Evolutionary conservation across 2,797 vertebrate genomes (phyloP).

Genomic region (Pygocentrus nattereri): DNA sequence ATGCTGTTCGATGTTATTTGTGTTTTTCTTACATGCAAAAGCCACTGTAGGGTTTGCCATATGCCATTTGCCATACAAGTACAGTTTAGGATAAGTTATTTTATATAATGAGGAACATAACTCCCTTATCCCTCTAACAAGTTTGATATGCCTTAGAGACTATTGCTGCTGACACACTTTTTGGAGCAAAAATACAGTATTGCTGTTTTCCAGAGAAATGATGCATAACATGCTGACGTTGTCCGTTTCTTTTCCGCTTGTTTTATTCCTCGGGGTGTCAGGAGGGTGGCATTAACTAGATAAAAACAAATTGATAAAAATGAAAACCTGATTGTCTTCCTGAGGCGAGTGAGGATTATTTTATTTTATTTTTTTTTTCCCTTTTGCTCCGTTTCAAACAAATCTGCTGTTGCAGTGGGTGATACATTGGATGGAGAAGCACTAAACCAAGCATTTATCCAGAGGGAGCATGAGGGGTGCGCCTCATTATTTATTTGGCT

Average conservation of each 20-base stretch:
- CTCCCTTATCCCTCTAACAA: slow-evolving; percentile 27
- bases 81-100: background rate
- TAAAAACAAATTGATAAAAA: slow-evolving; percentile 71
- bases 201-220: slow-evolving; percentile 32
- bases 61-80: background rate
- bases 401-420: slow-evolving; percentile 69
- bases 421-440: slow-evolving; percentile 72
- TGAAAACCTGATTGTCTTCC: slow-evolving; percentile 50
- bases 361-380: slow-evolving; percentile 30
- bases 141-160: slow-evolving; percentile 25
- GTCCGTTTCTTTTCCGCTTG: slow-evolving; percentile 20
- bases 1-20: too few species aligned
- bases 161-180: slow-evolving; percentile 15
- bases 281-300: slow-evolving; percentile 55
- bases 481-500: slow-evolving; percentile 76
- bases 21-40: too few species aligned
- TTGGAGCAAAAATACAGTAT: slow-evolving; percentile 28
- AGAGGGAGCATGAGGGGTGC: slow-evolving; percentile 65
- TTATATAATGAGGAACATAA: background rate
- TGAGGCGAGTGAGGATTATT: slow-evolving; percentile 29
- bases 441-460: slow-evolving; percentile 78
- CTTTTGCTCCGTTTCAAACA: slow-evolving; percentile 68
- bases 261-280: slow-evolving; percentile 11
- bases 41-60: background rate
- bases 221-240: slow-evolving; percentile 21